Evolutionary conservation across 2,888 invertebrate genomes (phyloP), one percentile per base, ranked within the genome.

Genomic region (Lissonota sp.): DNA sequence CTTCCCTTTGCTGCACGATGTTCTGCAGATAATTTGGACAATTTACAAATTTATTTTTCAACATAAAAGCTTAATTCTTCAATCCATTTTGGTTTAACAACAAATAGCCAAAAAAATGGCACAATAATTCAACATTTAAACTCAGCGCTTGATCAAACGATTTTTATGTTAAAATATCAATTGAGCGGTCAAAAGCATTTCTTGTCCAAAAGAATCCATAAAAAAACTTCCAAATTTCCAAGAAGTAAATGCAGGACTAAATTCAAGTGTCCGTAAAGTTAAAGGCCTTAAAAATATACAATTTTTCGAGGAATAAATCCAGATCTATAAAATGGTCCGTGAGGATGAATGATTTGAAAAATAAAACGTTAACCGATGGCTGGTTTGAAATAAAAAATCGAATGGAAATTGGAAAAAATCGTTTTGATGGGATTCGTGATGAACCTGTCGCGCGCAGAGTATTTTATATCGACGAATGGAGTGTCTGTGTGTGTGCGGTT

Each of bases 371-470:
- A 12, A 14, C 12, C 37, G 5, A 14, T 53, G 1, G 53, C 14
- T 14, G 12, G 26, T 14, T 44, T 4, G 51, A 5, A 37, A 51
- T 14, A 70, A 40, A 70, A 53, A 8, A 53, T 37, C 5, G 14
- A 16, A 42, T n/a, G 14, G 5, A 67, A 53, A 53, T 53, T 6
- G 3, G 51, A 12, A 66, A 57, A 63, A 7, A 58, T 66, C 10
- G 40, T 62, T 71, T 58, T 5, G 44, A n/a, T 37, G 26, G 62
- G 14, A 51, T 58, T 40, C 10, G 42, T 40, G 57, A 53, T 73
- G 73, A 81, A 77, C 78, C 78, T 78, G 81, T 57, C 46, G 26
- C 40, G 26, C 40, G 6, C 8, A 37, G 55, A 8, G 14, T n/a
- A 64, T 16, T 44, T 77, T 63, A 37, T 67, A 75, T 44, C 63